Evolutionary conservation across 2,113 vertebrate species (phyloP), one percentile per base, ranked within the genome.

Genomic region (Conger conger): DNA sequence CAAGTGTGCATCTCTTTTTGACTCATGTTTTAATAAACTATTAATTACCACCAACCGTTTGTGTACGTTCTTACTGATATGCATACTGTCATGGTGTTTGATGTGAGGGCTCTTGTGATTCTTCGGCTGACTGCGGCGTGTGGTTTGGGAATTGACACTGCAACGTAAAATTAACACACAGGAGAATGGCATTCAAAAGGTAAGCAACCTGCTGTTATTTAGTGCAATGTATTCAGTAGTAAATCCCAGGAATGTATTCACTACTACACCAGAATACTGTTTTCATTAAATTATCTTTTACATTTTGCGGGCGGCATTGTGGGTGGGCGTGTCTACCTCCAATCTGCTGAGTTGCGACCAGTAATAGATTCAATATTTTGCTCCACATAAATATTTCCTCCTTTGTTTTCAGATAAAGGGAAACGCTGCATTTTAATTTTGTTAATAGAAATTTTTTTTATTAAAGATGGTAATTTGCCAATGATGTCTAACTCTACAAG

Each of bases 1-100:
- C 93, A 93, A 92, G 93, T 95, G 94, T 94, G 93, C 94, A 95
- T 89, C 91, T 89, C 91, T 94, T 91, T 95, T 92, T 93, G 95
- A 96, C 93, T 95, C 93, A 94, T 95, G 93, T 95, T 94, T 95
- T 93, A 95, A 95, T 95, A 96, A 96, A 96, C 93, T 94, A 94
- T 93, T 95, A 95, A 94, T 92, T 94, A 94, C 92, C 94, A 95
- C 93, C 93, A 92, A 93, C 91, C 91, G 90, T 95, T 94, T 96
- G 92, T 96, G 91, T 93, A 92, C 93, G 57, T 63, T 37, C n/a
- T 57, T 82, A 63, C 20, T 60, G 18, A 79, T 79, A 37, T 79
- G 77, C 35, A 0, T 53, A 27, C 33, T 81, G 45, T 53, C 42
- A 50, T 37, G 35, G 37, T 15, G 45, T 54, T 36, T n/a, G 45